These are phyloP conservation scores for Bubalus kerabau DNA, from an alignment of 2,113 vertebrate genomes.

Conservation along the genomic window DNA sequence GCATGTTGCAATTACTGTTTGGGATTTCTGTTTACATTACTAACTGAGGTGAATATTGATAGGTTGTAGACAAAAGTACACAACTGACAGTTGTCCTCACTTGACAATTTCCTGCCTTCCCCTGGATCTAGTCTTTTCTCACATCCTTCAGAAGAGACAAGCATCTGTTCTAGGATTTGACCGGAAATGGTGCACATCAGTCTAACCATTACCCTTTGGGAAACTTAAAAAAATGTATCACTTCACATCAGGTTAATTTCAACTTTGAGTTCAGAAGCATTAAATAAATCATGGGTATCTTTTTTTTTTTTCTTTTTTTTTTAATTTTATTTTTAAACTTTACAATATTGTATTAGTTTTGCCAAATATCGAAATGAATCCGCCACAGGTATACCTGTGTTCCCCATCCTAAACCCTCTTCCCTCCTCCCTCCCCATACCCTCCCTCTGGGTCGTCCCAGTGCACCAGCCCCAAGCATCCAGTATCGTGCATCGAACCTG, in stretches of 20 bases:
- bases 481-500: no score
- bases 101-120: conserved; percentile 16
- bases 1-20: neutral
- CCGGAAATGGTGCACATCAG: neutral
- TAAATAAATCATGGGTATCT: conserved; percentile 4
- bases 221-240: neutral
- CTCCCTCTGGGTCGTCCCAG: no score
- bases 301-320: no score
- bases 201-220: neutral
- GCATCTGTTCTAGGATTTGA: neutral
- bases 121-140: neutral
- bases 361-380: no score
- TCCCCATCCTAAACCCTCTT: no score
- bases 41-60: neutral
- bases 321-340: no score
- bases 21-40: neutral
- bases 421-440: no score
- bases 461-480: no score
- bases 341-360: no score
- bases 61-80: neutral
- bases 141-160: conserved; percentile 8
- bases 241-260: conserved; percentile 5
- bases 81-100: neutral
- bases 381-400: no score
- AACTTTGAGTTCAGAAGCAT: neutral